Conservation (phyloP, 2,113 vertebrate genomes). For the Heterotis niloticus region DNA sequence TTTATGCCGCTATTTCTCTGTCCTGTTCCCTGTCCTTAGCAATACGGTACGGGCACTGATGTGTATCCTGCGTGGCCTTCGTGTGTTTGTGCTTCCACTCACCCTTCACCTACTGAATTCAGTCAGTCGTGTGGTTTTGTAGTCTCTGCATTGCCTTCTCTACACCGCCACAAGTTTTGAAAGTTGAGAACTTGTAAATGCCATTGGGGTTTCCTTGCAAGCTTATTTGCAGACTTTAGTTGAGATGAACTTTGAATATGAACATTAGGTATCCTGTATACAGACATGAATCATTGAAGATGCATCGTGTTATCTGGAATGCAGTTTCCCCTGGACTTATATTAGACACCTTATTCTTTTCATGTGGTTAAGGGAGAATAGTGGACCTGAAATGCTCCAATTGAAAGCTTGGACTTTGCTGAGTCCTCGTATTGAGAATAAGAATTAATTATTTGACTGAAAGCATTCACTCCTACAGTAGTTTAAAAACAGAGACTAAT, state of each 20-base stretch:
- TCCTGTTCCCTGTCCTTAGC: not conserved
- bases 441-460: conserved; percentile 1
- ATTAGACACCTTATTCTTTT: not conserved
- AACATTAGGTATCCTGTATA: not conserved
- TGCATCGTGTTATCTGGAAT: not conserved
- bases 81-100: conserved; percentile 16
- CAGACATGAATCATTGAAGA: not conserved
- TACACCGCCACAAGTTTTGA: not conserved
- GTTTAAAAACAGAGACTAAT: conserved; percentile 2
- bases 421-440: not conserved
- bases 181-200: not conserved
- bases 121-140: not conserved
- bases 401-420: not conserved
- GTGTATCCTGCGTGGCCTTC: too few relatives aligned
- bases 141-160: not conserved
- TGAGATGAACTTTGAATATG: not conserved
- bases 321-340: not conserved
- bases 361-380: not conserved
- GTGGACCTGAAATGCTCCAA: not conserved
- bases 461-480: not conserved
- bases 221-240: not conserved
- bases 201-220: not conserved
- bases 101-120: not conserved
- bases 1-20: not conserved
- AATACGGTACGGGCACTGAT: not conserved